Evolutionary conservation across 2,113 vertebrate species (phyloP).

Genomic region (Daphoenositta chrysoptera): DNA sequence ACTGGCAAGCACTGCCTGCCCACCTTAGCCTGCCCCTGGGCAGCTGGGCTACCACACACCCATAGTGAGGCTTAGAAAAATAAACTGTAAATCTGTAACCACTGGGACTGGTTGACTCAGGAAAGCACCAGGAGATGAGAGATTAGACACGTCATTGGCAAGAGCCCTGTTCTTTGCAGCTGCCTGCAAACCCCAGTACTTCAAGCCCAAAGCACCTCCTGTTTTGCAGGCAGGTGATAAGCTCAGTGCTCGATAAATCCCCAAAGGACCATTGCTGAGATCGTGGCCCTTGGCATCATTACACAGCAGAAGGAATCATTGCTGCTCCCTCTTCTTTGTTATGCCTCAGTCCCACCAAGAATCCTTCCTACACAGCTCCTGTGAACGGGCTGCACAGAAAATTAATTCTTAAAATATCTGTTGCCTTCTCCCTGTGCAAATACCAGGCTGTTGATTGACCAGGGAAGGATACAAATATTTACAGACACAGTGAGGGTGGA

Average conservation of each 20-base stretch:
- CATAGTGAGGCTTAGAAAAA: background rate
- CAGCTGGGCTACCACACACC: background rate
- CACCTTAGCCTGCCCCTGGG: background rate
- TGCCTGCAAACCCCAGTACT: fast-evolving
- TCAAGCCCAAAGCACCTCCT: background rate
- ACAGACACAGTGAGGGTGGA: background rate
- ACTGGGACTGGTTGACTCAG: background rate
- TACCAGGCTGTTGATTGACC: background rate
- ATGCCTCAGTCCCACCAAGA: background rate
- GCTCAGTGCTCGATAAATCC: background rate
- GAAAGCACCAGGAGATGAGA: background rate
- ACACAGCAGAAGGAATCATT: background rate
- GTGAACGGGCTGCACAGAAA: fast-evolving
- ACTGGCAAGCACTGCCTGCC: background rate
- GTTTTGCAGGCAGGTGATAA: background rate
- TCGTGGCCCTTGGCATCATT: background rate
- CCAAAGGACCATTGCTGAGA: background rate
- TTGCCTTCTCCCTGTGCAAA: constrained; percentile 35
- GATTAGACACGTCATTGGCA: background rate
- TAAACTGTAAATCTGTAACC: background rate
- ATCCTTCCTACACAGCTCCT: background rate
- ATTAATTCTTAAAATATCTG: background rate
- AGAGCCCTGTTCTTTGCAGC: background rate
- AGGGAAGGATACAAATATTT: constrained; percentile 56
- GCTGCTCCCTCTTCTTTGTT: background rate